These are phyloP conservation scores for Nasonovia ribisnigri DNA, from an alignment of 2,888 invertebrate species.

Conservation along the genomic window DNA sequence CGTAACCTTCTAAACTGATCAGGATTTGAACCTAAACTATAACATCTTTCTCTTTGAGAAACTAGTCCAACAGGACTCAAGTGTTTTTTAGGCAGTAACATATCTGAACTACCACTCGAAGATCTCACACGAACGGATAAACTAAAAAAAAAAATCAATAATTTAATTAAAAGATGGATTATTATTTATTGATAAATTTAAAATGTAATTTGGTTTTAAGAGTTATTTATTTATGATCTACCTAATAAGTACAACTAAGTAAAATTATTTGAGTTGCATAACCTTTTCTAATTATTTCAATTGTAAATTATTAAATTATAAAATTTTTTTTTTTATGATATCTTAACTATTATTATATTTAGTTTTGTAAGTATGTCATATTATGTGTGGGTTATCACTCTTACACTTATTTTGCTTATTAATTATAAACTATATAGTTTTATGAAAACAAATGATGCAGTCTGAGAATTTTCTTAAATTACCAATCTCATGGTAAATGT, in stretches of 20 bases:
- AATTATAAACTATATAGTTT: not conserved
- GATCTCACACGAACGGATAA: constrained; percentile 54
- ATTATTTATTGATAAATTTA: not conserved
- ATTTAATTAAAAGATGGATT: not conserved
- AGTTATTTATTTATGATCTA: not conserved
- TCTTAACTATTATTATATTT: too few relatives aligned
- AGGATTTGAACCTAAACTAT: constrained; percentile 76
- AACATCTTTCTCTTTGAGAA: constrained; percentile 74
- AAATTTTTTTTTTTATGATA: too few relatives aligned
- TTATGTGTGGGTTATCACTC: not conserved
- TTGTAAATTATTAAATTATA: too few relatives aligned
- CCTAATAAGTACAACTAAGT: too few relatives aligned
- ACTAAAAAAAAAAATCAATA: constrained; percentile 40
- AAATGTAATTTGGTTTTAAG: not conserved
- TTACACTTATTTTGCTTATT: not conserved
- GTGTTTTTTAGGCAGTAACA: constrained; percentile 64
- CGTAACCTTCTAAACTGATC: constrained; percentile 69
- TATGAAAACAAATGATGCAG: not conserved
- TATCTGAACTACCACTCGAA: constrained; percentile 58
- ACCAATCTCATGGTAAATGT: not conserved
- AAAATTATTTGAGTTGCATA: too few relatives aligned
- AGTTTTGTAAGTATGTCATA: not conserved
- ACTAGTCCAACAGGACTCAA: constrained; percentile 58
- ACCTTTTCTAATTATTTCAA: too few relatives aligned
- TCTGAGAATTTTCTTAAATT: not conserved